Evolutionary conservation across 2,113 vertebrate species (phyloP), one percentile per base, ranked within the genome.

Genomic region (Chascanopsetta lugubris): DNA sequence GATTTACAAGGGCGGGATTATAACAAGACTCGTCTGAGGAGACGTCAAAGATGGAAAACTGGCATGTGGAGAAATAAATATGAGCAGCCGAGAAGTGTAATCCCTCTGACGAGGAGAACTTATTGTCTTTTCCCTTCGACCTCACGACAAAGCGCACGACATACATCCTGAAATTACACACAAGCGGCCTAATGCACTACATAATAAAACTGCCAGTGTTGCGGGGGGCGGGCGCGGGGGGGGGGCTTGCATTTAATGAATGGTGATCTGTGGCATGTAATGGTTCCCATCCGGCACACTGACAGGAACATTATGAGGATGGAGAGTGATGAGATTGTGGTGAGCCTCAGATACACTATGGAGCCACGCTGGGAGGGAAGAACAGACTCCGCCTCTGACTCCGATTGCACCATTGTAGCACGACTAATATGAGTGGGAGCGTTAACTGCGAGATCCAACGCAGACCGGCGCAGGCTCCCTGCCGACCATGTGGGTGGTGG

Each of bases 221-320:
- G 56, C 9, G 40, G 40, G 40, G 38, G 2, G 4, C 8, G 34
- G 12, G 34, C 10, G 34, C 10, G 34, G 34, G 12, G 72, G 65
- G 43, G 60, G 56, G 17, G 58, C 25, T 36, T 48, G 74, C 76
- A 55, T 67, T 51, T 45, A 25, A 36, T 74, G 79, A 87, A 75
- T 54, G 62, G 85, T 79, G 70, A 80, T 81, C 66, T 75, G 69
- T 63, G 81, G 71, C 55, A 59, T 59, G 53, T 84, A 81, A 86
- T 86, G 53, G 77, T 80, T 83, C 66, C 71, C 83, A 87, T 87
- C 79, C 75, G 75, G 79, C 81, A 55, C 63, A 60, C 49, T 83
- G 82, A 78, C 75, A 75, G 53, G 58, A 46, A 69, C 77, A 88
- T 91, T 87, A 91, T 46, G 68, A 84, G 76, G 76, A 90, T 76